A percentile compares a stretch with the other conserved stretches of the same genome.
Evolutionary conservation across 2,113 vertebrate species (phyloP).

Genomic region (Ammodytes marinus): DNA sequence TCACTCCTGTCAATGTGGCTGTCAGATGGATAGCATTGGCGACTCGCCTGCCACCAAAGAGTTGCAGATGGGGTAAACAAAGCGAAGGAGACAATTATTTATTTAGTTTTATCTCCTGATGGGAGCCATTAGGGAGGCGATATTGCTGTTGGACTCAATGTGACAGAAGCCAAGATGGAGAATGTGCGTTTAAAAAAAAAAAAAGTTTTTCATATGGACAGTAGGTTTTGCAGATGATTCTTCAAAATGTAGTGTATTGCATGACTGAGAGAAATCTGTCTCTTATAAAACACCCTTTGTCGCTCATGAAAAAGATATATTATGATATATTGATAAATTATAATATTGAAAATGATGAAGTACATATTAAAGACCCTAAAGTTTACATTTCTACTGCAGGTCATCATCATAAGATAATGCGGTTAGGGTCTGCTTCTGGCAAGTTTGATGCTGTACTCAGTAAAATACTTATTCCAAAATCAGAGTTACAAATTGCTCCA

Average conservation of each 20-base stretch:
- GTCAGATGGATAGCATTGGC: conserved; percentile 28
- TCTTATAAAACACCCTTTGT: neutral
- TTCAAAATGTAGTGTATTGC: neutral
- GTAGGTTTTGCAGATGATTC: conserved; percentile 31
- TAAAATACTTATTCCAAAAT: conserved; percentile 41
- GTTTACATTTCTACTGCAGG: conserved; percentile 16
- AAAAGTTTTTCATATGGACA: neutral
- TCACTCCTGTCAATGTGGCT: conserved; percentile 22
- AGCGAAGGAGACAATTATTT: conserved; percentile 55
- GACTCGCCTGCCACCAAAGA: conserved; percentile 18
- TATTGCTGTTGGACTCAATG: conserved; percentile 48
- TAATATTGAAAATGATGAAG: conserved; percentile 15
- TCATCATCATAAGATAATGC: conserved; percentile 10
- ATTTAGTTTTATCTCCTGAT: conserved; percentile 48
- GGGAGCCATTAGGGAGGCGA: conserved; percentile 42
- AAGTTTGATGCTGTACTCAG: conserved; percentile 37
- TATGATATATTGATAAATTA: conserved; percentile 7
- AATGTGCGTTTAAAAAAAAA: conserved; percentile 11
- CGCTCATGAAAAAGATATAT: conserved; percentile 11
- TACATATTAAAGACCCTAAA: conserved; percentile 6
- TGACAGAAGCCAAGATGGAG: conserved; percentile 32
- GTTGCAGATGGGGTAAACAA: conserved; percentile 50
- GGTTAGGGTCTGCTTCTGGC: conserved; percentile 32
- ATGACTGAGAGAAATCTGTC: conserved; percentile 14
- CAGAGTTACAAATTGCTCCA: conserved; percentile 36